Evolutionary conservation across 2,888 invertebrate species (phyloP), one percentile per base, ranked within the genome.

Genomic region (Cetonia aurata): DNA sequence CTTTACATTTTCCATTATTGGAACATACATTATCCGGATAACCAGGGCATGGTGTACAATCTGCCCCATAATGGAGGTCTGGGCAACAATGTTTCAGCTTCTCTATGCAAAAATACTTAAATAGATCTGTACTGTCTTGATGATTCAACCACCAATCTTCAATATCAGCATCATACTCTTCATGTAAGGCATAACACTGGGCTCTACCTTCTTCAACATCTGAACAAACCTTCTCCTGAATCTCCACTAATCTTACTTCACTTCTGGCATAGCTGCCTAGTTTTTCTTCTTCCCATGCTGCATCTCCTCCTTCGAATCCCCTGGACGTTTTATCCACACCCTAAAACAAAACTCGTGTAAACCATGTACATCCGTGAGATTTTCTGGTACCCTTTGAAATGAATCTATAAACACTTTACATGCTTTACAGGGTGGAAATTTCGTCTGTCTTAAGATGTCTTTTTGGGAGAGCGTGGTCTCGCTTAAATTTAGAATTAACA

Each of bases 201-300:
- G 90, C 88, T 76, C 91, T 89, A 42, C 93, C 90, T 74, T 91
- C 90, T 55, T 86, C 86, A 0, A 92, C 87, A 72, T 95, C 95
- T 13, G 89, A 88, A 82, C 98, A 98, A 6, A 97, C 85, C 19
- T 90, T 87, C 79, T 98, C 97, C 84, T 96, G 93, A 67, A 98
- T 95, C 83, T 98, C 98, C 12, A 95, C 90, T 48, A 98, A 86
- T 59, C 98, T 88, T 25, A 97, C 91, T 87, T 97, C 98, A 83
- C 96, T 96, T 9, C 89, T 92, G 73, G 92, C 90, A 82, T 96
- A 97, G 0, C 91, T 90, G 62, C 91, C 91, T 66, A 95, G 84
- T 77, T 95, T 94, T 80, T 95, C 92, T 82, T 96, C 95, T 82
- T 97, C 97, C 96, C 96, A 97, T 4, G 94, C 95, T 0, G 96